Conservation (phyloP, 2,797 vertebrate species). For the Xenentodon cancila region DNA sequence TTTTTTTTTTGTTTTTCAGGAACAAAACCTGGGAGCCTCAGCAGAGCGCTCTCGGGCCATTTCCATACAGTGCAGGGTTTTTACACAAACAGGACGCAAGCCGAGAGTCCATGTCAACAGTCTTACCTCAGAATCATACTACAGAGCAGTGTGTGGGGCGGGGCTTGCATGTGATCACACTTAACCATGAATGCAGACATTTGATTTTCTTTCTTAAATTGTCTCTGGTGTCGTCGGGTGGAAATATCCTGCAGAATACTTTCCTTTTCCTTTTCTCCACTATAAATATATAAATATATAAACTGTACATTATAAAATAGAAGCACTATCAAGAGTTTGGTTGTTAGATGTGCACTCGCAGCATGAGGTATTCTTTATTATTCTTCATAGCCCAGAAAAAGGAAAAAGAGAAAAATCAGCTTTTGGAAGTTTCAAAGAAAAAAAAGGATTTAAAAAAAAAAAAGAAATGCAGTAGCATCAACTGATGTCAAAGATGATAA, state of each 20-base stretch:
- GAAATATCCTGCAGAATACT: conserved; percentile 52
- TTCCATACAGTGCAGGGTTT: conserved; percentile 59
- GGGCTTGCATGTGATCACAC: conserved; percentile 57
- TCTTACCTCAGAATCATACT: conserved; percentile 75
- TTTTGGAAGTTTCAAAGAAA: conserved; percentile 55
- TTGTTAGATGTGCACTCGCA: conserved; percentile 84
- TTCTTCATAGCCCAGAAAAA: conserved; percentile 71
- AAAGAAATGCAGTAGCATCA: conserved; percentile 73
- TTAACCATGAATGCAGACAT: conserved; percentile 56
- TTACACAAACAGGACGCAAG: conserved; percentile 50
- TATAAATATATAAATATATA: conserved; percentile 82
- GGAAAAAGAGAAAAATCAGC: conserved; percentile 41
- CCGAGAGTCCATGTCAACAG: conserved; percentile 68
- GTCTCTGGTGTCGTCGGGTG: conserved; percentile 79
- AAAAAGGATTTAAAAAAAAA: conserved; percentile 22
- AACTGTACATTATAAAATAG: conserved; percentile 82
- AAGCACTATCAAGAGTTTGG: conserved; percentile 81
- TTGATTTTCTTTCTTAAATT: conserved; percentile 48
- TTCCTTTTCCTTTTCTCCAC: conserved; percentile 45
- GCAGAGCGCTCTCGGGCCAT: conserved; percentile 51
- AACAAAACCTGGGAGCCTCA: conserved; percentile 59
- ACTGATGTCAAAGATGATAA: conserved; percentile 72
- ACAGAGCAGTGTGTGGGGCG: conserved; percentile 38
- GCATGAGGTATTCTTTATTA: conserved; percentile 83
- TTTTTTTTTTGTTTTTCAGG: conserved; percentile 59